Evolutionary conservation across 1,140 invertebrate genomes (phyloP).

Genomic region (Solenopsis fugax): DNA sequence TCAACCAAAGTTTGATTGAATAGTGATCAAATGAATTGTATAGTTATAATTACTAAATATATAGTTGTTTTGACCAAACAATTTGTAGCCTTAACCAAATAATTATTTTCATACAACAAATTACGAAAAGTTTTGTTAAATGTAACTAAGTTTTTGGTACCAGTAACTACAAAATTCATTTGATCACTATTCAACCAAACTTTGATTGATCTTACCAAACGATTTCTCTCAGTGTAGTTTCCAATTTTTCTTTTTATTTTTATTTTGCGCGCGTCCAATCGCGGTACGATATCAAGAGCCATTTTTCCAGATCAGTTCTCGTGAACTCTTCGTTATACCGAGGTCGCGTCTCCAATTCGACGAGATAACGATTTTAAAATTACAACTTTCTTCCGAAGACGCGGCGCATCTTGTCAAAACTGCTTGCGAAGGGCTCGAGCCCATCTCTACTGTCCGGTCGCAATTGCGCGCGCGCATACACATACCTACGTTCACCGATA

Average conservation of each 20-base stretch:
- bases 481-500: constrained; percentile 28
- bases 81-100: too few species aligned
- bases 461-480: constrained; percentile 35
- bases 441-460: constrained; percentile 9
- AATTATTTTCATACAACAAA: too few species aligned
- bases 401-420: not conserved
- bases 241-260: not conserved
- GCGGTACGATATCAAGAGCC: not conserved
- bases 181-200: too few species aligned
- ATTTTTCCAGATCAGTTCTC: not conserved
- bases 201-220: too few species aligned
- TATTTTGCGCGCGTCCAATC: not conserved
- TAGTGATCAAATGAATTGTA: too few species aligned
- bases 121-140: too few species aligned
- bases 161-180: too few species aligned
- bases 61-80: too few species aligned
- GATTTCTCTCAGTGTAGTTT: too few species aligned
- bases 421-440: not conserved
- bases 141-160: too few species aligned
- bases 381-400: not conserved
- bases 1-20: too few species aligned
- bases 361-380: not conserved
- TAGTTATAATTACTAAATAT: too few species aligned
- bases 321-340: not conserved
- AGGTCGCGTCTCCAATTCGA: not conserved